Percentiles rank a stretch among this genome's conserved stretches.
These are phyloP conservation scores for Mormyrus iriodes DNA, from an alignment of 2,113 vertebrate genomes.

Conservation along the genomic window DNA sequence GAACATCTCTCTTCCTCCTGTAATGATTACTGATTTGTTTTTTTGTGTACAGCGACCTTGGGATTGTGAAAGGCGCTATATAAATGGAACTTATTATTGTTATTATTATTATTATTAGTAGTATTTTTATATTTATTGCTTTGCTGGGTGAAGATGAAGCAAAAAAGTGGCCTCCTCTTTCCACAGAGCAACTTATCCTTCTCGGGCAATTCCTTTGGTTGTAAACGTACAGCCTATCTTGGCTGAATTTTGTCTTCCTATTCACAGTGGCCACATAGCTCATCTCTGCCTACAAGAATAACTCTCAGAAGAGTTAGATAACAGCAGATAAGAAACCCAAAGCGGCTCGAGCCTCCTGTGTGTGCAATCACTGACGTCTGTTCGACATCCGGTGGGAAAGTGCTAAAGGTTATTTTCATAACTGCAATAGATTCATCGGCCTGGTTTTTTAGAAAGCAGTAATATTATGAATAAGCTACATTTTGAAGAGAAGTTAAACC, in stretches of 20 bases:
- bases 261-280: not conserved
- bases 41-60: too few relatives aligned
- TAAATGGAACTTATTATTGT: too few relatives aligned
- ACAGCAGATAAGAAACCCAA: not conserved
- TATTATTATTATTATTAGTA: too few relatives aligned
- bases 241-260: not conserved
- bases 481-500: not conserved
- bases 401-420: too few relatives aligned
- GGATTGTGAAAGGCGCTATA: too few relatives aligned
- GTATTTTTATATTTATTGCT: too few relatives aligned
- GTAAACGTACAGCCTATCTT: not conserved
- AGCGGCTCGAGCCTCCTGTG: not conserved
- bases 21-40: too few relatives aligned
- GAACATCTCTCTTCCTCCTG: too few relatives aligned
- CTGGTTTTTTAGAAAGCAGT: not conserved
- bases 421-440: not conserved
- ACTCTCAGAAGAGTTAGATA: constrained; percentile 5
- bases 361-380: not conserved
- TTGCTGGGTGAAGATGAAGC: not conserved
- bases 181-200: not conserved
- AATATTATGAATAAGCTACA: not conserved
- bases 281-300: not conserved
- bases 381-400: not conserved
- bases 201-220: not conserved
- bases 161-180: not conserved